Evolutionary conservation across 35 echinoderm and acorn worm species (phyloP).

Genomic region (Diadema setosum): DNA sequence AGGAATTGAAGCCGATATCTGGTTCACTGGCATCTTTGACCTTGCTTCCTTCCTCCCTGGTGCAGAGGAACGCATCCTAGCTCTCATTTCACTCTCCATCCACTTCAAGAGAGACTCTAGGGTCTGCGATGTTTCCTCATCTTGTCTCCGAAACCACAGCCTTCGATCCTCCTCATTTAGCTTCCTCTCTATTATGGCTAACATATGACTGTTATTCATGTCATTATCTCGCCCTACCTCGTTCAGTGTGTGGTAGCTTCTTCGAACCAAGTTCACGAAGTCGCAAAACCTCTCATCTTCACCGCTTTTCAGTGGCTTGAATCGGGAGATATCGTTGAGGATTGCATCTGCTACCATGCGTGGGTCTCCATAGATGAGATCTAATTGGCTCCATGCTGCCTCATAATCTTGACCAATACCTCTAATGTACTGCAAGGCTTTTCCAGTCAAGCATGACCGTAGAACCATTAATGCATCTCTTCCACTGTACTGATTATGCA

Average conservation of each 20-base stretch:
- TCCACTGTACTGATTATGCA: not conserved
- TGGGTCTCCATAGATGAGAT: slow-evolving; percentile 32
- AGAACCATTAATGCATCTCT: slow-evolving; percentile 12
- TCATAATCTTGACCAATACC: slow-evolving; percentile 38
- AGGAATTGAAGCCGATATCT: not conserved
- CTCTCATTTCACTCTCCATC: slow-evolving; percentile 30
- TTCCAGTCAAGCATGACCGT: slow-evolving; percentile 15
- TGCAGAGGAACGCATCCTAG: slow-evolving; percentile 22
- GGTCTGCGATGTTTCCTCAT: not conserved
- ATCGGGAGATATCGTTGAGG: slow-evolving; percentile 1
- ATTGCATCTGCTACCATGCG: slow-evolving; percentile 38
- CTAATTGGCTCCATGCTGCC: slow-evolving; percentile 17
- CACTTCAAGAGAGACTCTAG: slow-evolving; percentile 6
- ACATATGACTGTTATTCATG: not conserved
- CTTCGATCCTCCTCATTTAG: not conserved
- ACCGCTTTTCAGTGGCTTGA: slow-evolving; percentile 11
- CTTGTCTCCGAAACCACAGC: slow-evolving; percentile 41
- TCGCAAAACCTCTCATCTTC: slow-evolving; percentile 46
- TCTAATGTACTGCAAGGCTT: slow-evolving; percentile 16
- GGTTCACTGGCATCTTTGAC: not conserved
- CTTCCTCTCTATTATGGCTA: not conserved
- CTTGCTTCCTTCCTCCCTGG: not conserved
- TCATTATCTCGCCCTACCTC: not conserved
- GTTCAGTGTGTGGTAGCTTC: slow-evolving; percentile 39
- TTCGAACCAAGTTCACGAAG: not conserved